Evolutionary conservation across 2,888 invertebrate species (phyloP), one percentile per base, ranked within the genome.

Genomic region (Lasioglossum vierecki): DNA sequence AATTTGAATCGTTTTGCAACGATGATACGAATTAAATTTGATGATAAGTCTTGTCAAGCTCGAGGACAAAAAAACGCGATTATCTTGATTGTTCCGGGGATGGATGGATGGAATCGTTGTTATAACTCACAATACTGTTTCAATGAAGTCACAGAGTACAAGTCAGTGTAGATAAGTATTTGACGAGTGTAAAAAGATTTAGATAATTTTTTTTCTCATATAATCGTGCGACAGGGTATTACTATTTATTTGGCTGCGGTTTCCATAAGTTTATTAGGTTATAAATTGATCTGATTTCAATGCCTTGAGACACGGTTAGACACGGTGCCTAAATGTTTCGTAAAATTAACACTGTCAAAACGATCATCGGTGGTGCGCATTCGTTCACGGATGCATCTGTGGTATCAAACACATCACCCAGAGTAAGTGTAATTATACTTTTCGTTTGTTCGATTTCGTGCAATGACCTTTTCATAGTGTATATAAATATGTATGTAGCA

Each of bases 251-350:
- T 44, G 11, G 2, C 30, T 35, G n/a, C 41, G 49, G 30, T 66
- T 49, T 44, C 26, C 60, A 44, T 35, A 46, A 13, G 4, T 46
- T 13, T 46, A 46, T 15, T 15, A 78, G 60, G 49, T 79, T 75
- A 84, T 18, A 76, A 8, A 15, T 60, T n/a, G 39, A 30, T 41
- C 9, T 22, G 26, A n/a, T 35, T 15, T 30, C 13, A 68, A 39
- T 68, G 22, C 30, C 53, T 53, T 15, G 41, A 2, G 5, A 44
- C 41, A 6, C 35, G n/a, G 2, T 9, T 3, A 2, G 5, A 44
- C 41, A 9, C 44, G n/a, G 8, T 9, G 9, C 0, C 68, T 79
- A 84, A 87, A 91, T 91, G 91, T 91, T 91, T 85, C 89, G 91
- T 0, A 90, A 86, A 79, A 63, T 75, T 41, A 57, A 81, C 26